Base-by-base conservation (phyloP, 2,113 vertebrate species). In the Chaetodon auriga region DNA sequence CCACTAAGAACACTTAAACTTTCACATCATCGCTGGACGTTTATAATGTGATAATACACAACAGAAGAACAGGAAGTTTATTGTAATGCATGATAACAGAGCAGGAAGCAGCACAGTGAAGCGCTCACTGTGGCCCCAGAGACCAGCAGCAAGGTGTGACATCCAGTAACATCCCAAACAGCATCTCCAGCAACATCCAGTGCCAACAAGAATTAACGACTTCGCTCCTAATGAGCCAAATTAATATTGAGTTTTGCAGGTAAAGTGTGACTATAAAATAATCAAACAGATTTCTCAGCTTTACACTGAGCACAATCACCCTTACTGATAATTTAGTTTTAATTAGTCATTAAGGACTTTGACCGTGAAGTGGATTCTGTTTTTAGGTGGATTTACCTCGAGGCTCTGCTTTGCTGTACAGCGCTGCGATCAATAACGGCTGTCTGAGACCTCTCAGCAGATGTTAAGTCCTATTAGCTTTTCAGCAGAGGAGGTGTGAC, bases 401-500 rank as follows among this genome's bases (percentile, higher is more conserved):
- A 63, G 70, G 41, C 35, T 58, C 3, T 38, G 3, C 0, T 41
- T 74, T 14, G 14, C 16, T 15, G 38, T 51, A 36, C n/a, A 54
- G 23, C 35, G 14, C 23, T n/a, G 38, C 4, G 25, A 83, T 81
- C 65, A 60, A 48, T 83, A 62, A 36, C 64, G 60, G n/a, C 65
- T 78, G 51, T 70, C 54, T 49, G 30, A 68, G 68, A 78, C 53
- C 63, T 62, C 45, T 68, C 38, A 58, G 46, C 77, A 81, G 80
- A 75, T 76, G 62, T 57, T 6, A 1, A 46, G 53, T 78, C 76
- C 72, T 51, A 55, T 81, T 80, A 80, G 41, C 62, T 75, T 53
- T 77, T 53, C 74, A 74, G 73, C 68, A 23, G 49, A 60, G 75
- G 61, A 77, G 80, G 68, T 87, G 81, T 77, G 80, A 80, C 19